These are phyloP conservation scores for Eristalis pertinax DNA, from an alignment of 2,888 invertebrate species.

Conservation along the genomic window DNA sequence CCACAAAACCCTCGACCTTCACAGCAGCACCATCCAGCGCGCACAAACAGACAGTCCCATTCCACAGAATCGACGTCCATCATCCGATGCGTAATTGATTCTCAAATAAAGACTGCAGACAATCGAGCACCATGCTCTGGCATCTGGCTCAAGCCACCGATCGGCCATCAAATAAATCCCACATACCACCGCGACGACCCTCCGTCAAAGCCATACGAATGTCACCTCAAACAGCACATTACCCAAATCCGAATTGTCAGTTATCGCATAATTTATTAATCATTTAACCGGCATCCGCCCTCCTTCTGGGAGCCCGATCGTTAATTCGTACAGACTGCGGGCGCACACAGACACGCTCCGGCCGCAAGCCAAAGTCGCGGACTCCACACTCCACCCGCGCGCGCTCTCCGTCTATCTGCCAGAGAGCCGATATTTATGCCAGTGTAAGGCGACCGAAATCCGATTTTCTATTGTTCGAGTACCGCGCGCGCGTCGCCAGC, in stretches of 20 bases:
- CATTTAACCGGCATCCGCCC: conserved; percentile 67
- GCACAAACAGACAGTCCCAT: neutral
- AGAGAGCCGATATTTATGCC: conserved; percentile 37
- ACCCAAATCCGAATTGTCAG: conserved; percentile 63
- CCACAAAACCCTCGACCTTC: too few relatives aligned
- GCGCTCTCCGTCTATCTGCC: conserved; percentile 38
- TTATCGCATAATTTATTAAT: conserved; percentile 71
- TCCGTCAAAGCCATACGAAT: conserved; percentile 48
- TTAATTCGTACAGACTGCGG: conserved; percentile 58
- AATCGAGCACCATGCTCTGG: conserved; percentile 3
- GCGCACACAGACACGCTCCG: conserved; percentile 52
- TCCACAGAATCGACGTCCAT: neutral
- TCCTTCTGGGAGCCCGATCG: conserved; percentile 65
- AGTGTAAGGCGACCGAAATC: conserved; percentile 56
- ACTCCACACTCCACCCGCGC: neutral
- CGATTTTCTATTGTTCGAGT: conserved; percentile 65
- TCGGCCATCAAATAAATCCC: conserved; percentile 39
- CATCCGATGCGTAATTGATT: neutral
- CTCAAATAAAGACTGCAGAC: conserved; percentile 19
- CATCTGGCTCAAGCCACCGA: conserved; percentile 18
- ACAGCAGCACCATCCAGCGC: too few relatives aligned
- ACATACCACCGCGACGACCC: conserved; percentile 1
- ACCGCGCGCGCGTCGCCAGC: conserved; percentile 53
- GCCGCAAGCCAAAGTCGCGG: conserved; percentile 54
- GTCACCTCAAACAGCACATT: conserved; percentile 59